These are phyloP conservation scores for Elanoides forficatus DNA, from an alignment of 2,113 vertebrate genomes.

Conservation along the genomic window DNA sequence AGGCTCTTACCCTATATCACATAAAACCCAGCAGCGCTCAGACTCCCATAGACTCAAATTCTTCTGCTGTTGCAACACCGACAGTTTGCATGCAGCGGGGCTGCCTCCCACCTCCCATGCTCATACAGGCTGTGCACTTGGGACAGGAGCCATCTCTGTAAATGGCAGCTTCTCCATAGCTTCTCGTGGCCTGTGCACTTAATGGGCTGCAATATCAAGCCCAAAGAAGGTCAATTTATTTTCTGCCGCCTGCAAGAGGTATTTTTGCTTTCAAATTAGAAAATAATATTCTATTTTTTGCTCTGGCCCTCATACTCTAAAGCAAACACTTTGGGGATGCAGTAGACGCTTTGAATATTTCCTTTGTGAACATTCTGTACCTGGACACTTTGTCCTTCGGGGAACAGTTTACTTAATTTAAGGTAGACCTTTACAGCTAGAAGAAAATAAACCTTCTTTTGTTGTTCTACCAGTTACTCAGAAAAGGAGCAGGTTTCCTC, in stretches of 20 bases:
- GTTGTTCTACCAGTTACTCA: background rate
- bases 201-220: background rate
- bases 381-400: conserved; percentile 37
- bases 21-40: background rate
- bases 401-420: conserved; percentile 55
- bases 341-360: conserved; percentile 25
- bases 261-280: conserved; percentile 9
- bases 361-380: conserved; percentile 56
- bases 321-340: conserved; percentile 24
- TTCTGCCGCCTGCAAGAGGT: background rate
- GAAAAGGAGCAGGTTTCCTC: background rate
- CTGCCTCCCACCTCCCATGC: background rate
- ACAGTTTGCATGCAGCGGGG: background rate
- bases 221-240: background rate
- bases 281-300: conserved; percentile 1
- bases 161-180: background rate
- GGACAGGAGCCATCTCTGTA: background rate
- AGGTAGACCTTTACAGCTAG: conserved; percentile 14
- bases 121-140: background rate
- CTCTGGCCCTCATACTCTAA: background rate
- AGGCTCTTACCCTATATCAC: background rate
- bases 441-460: conserved; percentile 17
- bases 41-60: background rate
- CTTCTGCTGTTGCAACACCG: background rate
- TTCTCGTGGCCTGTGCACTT: rapidly evolving